Evolutionary conservation across 1,140 invertebrate species (phyloP).

Genomic region (Lepidurus packardi): DNA sequence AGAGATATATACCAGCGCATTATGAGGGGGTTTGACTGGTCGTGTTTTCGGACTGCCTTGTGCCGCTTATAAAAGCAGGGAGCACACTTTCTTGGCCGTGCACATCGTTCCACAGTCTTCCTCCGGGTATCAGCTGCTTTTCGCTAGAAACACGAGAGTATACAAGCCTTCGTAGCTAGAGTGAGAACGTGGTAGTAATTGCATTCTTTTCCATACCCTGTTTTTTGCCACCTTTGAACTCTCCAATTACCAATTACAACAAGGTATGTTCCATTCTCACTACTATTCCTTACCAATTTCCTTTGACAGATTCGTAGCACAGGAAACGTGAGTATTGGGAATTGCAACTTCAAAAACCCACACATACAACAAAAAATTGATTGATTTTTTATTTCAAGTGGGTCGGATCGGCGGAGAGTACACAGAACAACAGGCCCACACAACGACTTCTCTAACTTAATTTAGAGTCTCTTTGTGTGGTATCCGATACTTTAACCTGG

Average conservation of each 20-base stretch:
- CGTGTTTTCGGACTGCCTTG: not conserved
- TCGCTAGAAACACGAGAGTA: not conserved
- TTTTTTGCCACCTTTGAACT: not conserved
- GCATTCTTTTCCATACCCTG: not conserved
- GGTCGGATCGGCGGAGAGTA: too few relatives aligned
- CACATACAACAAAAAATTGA: too few relatives aligned
- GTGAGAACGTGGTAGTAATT: not conserved
- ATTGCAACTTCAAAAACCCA: not conserved
- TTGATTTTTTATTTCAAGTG: too few relatives aligned
- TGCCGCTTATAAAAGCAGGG: not conserved
- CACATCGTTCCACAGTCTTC: not conserved
- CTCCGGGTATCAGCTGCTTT: not conserved
- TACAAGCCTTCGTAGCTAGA: not conserved
- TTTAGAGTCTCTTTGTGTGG: not conserved
- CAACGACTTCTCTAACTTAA: not conserved
- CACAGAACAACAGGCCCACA: too few relatives aligned
- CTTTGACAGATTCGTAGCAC: not conserved
- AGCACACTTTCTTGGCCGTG: not conserved
- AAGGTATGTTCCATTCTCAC: not conserved
- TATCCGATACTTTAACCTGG: not conserved
- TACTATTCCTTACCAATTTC: not conserved
- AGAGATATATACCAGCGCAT: not conserved
- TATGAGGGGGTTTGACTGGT: not conserved
- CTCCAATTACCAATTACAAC: conserved; percentile 5
- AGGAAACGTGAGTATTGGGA: not conserved